Conservation (phyloP, 2,113 vertebrate species). For the Eonycteris spelaea region DNA sequence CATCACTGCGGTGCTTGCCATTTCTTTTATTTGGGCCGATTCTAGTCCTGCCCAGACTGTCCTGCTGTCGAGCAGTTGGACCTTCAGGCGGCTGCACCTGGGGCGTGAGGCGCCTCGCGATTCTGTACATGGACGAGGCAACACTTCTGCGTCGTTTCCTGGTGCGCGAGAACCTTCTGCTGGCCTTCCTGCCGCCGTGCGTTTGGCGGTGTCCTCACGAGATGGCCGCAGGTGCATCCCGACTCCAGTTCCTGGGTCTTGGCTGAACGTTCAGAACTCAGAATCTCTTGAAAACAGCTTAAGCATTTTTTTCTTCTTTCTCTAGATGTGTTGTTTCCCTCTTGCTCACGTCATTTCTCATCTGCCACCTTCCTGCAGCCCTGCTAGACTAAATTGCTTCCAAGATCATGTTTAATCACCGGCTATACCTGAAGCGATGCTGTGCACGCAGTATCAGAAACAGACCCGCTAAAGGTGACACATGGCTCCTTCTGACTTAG, state of each 20-base stretch:
- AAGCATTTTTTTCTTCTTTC: not conserved
- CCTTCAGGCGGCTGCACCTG: not conserved
- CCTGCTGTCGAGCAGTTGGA: not conserved
- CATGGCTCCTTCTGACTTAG: constrained; percentile 5
- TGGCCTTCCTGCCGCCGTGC: not conserved
- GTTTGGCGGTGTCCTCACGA: not conserved
- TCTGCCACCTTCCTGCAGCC: not conserved
- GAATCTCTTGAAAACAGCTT: not conserved
- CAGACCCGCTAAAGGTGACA: not conserved
- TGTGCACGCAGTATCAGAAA: not conserved
- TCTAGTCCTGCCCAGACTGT: not conserved
- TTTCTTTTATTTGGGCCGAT: not conserved
- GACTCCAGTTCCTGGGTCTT: not conserved
- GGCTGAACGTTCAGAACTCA: not conserved
- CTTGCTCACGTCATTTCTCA: not conserved
- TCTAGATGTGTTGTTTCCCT: not conserved
- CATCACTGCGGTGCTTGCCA: not conserved
- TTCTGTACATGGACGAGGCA: not conserved
- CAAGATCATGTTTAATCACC: constrained; percentile 10
- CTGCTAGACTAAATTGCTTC: not conserved
- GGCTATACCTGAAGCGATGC: not conserved
- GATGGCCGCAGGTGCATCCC: not conserved
- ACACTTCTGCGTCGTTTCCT: not conserved
- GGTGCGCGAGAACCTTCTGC: not conserved
- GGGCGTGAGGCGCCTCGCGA: accelerated